Evolutionary conservation across 2,888 invertebrate genomes (phyloP).

Genomic region (Macaria notata): DNA sequence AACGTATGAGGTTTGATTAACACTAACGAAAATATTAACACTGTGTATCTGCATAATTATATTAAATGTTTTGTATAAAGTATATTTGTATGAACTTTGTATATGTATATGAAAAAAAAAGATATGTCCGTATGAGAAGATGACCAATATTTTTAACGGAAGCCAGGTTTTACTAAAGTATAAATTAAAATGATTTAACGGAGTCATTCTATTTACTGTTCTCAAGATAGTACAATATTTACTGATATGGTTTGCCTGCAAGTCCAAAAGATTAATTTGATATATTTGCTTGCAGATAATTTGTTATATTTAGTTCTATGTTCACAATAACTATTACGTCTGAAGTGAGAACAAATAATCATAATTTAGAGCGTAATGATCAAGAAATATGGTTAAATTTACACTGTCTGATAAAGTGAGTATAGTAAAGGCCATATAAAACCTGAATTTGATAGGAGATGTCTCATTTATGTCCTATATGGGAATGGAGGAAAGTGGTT

Average conservation of each 20-base stretch:
- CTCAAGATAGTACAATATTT: no score
- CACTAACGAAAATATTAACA: no score
- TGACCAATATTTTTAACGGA: no score
- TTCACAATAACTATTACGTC: conserved; percentile 7
- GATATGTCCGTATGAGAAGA: no score
- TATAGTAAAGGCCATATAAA: conserved; percentile 8
- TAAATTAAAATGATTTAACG: neutral
- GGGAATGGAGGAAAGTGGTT: conserved; percentile 34
- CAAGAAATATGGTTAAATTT: conserved; percentile 12
- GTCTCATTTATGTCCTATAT: conserved; percentile 23
- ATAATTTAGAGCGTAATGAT: no score
- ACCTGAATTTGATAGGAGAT: conserved; percentile 29
- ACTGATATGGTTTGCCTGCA: no score
- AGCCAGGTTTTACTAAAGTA: no score
- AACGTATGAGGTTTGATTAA: no score
- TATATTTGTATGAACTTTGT: no score
- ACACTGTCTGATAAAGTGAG: neutral
- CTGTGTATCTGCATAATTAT: no score
- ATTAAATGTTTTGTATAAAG: no score
- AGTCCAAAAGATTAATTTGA: neutral
- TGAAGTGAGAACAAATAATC: neutral
- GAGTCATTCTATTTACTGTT: neutral
- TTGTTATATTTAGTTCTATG: conserved; percentile 7
- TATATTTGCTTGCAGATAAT: conserved; percentile 15
- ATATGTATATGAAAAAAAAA: no score